Evolutionary conservation across 2,888 invertebrate genomes (phyloP).

Genomic region (Alentia gelatinosa): DNA sequence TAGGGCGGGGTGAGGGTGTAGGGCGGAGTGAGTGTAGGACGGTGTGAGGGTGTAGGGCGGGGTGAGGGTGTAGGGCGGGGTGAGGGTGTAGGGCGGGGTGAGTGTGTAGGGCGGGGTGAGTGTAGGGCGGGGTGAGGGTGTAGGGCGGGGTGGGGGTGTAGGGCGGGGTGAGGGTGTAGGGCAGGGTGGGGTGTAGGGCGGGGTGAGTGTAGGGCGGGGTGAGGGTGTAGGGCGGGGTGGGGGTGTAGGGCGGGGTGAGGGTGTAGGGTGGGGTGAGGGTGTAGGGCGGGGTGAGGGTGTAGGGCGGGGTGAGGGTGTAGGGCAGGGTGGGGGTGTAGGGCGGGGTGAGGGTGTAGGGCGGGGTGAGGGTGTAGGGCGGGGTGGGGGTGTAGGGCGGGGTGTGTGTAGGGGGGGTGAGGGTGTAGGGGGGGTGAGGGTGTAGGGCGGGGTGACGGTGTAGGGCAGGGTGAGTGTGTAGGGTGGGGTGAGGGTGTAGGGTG

Average conservation of each 20-base stretch:
- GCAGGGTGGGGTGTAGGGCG: no score
- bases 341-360: neutral
- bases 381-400: neutral
- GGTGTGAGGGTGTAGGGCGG: neutral
- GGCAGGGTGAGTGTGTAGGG: no score
- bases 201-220: no score
- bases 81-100: neutral
- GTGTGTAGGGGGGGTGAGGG: no score
- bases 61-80: neutral
- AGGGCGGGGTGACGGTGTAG: no score
- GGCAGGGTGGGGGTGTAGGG: neutral
- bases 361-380: neutral
- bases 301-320: neutral
- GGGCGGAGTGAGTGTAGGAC: no score
- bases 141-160: neutral
- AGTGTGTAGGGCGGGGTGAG: no score
- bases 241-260: neutral
- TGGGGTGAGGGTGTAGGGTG: no score
- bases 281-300: neutral
- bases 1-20: neutral
- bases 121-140: no score
- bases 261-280: neutral
- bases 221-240: neutral
- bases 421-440: no score
- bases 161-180: neutral